Evolutionary conservation across 2,113 vertebrate genomes (phyloP).

Genomic region (Polypterus senegalus): DNA sequence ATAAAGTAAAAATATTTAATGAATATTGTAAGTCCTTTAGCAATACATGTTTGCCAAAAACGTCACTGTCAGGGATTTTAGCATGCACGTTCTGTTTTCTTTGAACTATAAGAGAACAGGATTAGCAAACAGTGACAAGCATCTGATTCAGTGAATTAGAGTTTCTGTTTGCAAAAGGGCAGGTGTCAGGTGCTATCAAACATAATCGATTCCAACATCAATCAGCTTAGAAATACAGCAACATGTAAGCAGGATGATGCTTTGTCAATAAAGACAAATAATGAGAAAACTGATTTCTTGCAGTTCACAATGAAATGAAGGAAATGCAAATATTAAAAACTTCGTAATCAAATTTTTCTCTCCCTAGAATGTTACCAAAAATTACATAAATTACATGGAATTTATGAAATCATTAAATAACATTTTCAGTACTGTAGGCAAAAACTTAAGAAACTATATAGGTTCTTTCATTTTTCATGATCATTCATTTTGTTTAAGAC

Average conservation of each 20-base stretch:
- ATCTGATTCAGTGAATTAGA: slow-evolving; percentile 35
- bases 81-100: neutral
- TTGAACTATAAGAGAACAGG: slow-evolving; percentile 22
- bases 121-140: slow-evolving; percentile 28
- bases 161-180: slow-evolving; percentile 47
- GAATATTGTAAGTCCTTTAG: no score
- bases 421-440: no score
- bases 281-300: neutral
- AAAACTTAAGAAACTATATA: no score
- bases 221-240: slow-evolving; percentile 17
- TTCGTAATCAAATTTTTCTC: no score
- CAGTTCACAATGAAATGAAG: no score
- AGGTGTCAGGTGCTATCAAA: slow-evolving; percentile 45
- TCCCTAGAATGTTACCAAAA: no score
- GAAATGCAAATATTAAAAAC: no score
- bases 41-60: neutral
- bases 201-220: slow-evolving; percentile 38
- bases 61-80: neutral
- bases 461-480: no score
- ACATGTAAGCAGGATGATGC: slow-evolving; percentile 7
- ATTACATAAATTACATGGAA: no score
- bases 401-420: no score
- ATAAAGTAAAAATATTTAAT: no score
- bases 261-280: neutral
- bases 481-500: no score